Evolutionary conservation across 1,140 invertebrate genomes (phyloP).

Genomic region (Holotrichia oblita): DNA sequence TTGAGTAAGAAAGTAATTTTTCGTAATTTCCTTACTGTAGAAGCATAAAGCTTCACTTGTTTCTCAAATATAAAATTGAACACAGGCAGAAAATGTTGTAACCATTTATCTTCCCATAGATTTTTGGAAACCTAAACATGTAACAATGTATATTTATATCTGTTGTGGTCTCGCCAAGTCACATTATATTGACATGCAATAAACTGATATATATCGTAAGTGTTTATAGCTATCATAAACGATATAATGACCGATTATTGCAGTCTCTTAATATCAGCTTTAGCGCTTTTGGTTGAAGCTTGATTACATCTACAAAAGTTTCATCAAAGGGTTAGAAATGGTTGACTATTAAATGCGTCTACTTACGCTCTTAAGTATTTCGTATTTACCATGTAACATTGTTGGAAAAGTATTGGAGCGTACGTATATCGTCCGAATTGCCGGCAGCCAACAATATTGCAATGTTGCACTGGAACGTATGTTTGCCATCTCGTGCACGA

Average conservation of each 20-base stretch:
- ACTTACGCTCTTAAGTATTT: neutral
- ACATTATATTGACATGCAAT: neutral
- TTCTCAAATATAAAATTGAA: too few relatives aligned
- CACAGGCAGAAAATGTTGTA: too few relatives aligned
- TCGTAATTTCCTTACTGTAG: too few relatives aligned
- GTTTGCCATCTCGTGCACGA: constrained; percentile 15
- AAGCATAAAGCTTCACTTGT: too few relatives aligned
- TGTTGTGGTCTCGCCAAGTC: neutral
- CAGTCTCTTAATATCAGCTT: neutral
- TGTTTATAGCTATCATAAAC: neutral
- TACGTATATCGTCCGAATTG: constrained; percentile 7
- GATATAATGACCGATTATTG: neutral
- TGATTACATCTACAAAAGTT: neutral
- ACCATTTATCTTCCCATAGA: neutral
- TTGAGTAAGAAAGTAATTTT: too few relatives aligned
- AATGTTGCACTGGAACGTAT: constrained; percentile 5
- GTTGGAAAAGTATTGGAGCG: neutral
- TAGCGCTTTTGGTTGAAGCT: neutral
- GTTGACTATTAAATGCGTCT: neutral
- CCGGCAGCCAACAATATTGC: constrained; percentile 11
- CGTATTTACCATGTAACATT: constrained; percentile 7
- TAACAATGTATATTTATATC: neutral
- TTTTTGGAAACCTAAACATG: neutral
- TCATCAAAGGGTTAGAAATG: neutral
- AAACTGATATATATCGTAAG: neutral